Percentiles rank a stretch among this genome's conserved stretches.
These are phyloP conservation scores for Hymenopus coronatus DNA, from an alignment of 2,888 invertebrate species.

Conservation along the genomic window DNA sequence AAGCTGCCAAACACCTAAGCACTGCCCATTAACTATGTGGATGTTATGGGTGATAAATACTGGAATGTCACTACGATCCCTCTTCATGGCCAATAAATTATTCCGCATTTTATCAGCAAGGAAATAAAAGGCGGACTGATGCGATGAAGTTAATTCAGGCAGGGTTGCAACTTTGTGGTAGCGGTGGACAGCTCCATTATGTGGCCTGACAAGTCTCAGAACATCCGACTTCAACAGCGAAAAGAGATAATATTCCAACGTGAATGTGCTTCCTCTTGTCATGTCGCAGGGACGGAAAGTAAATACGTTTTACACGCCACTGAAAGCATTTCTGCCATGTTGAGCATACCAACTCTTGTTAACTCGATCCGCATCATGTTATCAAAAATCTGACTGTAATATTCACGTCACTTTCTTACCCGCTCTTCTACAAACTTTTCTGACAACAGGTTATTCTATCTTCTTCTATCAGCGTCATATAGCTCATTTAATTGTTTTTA, in stretches of 20 bases:
- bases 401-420: too few relatives aligned
- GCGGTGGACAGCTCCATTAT: background rate
- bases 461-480: too few relatives aligned
- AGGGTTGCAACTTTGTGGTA: background rate
- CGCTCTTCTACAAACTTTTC: too few relatives aligned
- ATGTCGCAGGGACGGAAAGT: background rate
- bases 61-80: background rate
- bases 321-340: background rate
- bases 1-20: too few relatives aligned
- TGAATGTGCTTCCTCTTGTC: background rate
- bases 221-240: too few relatives aligned
- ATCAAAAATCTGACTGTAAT: too few relatives aligned
- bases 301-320: background rate
- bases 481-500: too few relatives aligned
- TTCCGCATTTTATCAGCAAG: background rate
- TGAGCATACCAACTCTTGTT: background rate
- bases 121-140: background rate
- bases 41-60: too few relatives aligned
- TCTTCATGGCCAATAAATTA: background rate
- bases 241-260: background rate
- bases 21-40: too few relatives aligned
- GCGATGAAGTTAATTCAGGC: background rate
- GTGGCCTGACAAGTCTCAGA: background rate
- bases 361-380: background rate
- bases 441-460: too few relatives aligned